Conservation (phyloP, 2,113 vertebrate genomes). For the Syngnathus floridae region DNA sequence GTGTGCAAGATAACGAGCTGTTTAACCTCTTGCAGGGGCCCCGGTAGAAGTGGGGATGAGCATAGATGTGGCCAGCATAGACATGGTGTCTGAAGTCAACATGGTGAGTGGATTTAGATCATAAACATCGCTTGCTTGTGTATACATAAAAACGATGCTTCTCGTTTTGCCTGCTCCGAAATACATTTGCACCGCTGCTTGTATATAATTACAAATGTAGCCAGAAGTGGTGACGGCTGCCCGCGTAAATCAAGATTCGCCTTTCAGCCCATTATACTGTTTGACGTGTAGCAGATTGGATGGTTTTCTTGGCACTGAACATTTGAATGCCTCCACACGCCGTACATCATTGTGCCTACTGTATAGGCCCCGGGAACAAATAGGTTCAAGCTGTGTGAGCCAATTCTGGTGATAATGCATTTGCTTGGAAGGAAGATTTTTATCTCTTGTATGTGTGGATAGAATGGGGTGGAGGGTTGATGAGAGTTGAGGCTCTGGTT, state of each 20-base stretch:
- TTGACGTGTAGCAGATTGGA: conserved; percentile 33
- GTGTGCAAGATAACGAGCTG: conserved; percentile 11
- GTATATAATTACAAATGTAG: background rate
- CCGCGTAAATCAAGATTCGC: conserved; percentile 26
- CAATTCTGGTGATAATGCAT: background rate
- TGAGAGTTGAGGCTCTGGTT: background rate
- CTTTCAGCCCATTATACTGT: conserved; percentile 31
- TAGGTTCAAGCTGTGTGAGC: background rate
- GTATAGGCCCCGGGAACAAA: background rate
- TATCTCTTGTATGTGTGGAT: background rate
- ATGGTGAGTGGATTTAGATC: conserved; percentile 78
- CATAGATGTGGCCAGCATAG: conserved; percentile 93
- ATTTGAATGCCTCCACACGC: background rate
- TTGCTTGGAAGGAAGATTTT: background rate
- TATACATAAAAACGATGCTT: conserved; percentile 4
- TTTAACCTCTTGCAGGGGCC: conserved; percentile 70
- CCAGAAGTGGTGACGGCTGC: conserved; percentile 14
- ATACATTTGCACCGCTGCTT: background rate
- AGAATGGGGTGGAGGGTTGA: background rate
- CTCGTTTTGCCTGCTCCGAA: background rate
- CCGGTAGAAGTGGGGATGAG: conserved; percentile 91
- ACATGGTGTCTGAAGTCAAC: conserved; percentile 96
- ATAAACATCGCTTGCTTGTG: background rate
- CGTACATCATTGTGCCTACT: background rate
- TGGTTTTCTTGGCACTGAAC: conserved; percentile 38